Evolutionary conservation across 2,888 invertebrate genomes (phyloP), one percentile per base, ranked within the genome.

Genomic region (Ernsta delagoae): DNA sequence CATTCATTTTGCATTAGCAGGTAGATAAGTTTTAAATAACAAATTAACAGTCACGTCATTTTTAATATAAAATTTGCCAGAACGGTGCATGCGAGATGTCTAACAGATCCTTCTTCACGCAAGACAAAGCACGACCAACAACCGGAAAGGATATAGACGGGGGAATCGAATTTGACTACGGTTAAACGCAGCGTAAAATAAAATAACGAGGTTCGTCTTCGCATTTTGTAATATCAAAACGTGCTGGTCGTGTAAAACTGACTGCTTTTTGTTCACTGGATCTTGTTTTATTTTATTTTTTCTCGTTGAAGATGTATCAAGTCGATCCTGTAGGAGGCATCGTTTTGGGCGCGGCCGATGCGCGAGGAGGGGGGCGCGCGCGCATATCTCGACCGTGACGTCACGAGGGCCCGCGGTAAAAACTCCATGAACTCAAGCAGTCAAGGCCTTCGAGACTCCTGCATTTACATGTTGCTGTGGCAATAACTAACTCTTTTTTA

Each of bases 331-430:
- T 85, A 84, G 79, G 77, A 77, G 83, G 86, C 80, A 83, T 79
- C 81, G 85, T 82, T 85, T 88, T 82, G 85, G 84, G 84, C 77
- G 84, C 80, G 83, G 77, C 70, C 60, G 73, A 59, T 66, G 72
- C 54, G 72, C 65, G 70, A 70, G 56, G 75, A 73, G 73, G 71
- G 71, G 75, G 70, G 83, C 84, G 86, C 88, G 86, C 84, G 87
- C 90, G 87, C 92, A 92, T 92, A 90, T 79, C 91, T 90, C 76
- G 75, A 77, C 76, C 79, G 80, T 92, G 92, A 90, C 92, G 92
- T 92, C 92, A 92, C 83, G 78, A 82, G 80, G 84, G 81, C 83
- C 59, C 81, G 79, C 82, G 84, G 86, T 75, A 89, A 89, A 89
- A 90, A 88, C 84, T 79, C 86, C 86, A 80, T 90, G 90, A 91